These are phyloP conservation scores for Rhyacophila brunnea DNA, from an alignment of 1,140 invertebrate genomes.

Conservation along the genomic window DNA sequence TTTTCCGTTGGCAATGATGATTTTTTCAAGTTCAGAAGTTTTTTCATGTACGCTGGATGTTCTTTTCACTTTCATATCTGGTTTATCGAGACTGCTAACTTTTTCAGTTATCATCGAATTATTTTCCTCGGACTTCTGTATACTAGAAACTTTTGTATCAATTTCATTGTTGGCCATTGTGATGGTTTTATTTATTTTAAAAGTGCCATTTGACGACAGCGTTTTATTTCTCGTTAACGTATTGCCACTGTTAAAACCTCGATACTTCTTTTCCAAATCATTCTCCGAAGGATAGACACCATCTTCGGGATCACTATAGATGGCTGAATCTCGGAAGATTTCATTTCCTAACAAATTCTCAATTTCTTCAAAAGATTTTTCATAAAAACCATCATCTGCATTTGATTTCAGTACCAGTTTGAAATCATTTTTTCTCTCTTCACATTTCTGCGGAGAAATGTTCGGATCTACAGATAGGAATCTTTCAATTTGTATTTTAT, in stretches of 20 bases:
- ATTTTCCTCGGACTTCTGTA: too few species aligned
- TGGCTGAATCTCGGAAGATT: slow-evolving; percentile 77
- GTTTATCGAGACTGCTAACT: background rate
- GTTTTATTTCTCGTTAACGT: slow-evolving; percentile 5
- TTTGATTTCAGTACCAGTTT: slow-evolving; percentile 28
- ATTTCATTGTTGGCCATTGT: background rate
- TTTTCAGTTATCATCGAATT: too few species aligned
- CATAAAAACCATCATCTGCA: slow-evolving; percentile 68
- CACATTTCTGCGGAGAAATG: slow-evolving; percentile 10
- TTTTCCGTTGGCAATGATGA: background rate
- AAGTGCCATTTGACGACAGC: background rate
- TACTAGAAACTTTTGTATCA: background rate
- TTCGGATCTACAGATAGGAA: background rate
- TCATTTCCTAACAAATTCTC: slow-evolving; percentile 64
- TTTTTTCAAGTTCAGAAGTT: background rate
- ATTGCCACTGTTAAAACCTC: background rate
- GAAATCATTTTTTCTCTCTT: slow-evolving; percentile 17
- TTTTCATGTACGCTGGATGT: slow-evolving; percentile 4
- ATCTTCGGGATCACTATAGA: slow-evolving; percentile 71
- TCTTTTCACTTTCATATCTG: background rate
- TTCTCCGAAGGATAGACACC: slow-evolving; percentile 5
- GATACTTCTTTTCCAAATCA: background rate
- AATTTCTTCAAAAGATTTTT: slow-evolving; percentile 73
- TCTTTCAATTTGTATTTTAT: slow-evolving; percentile 7
- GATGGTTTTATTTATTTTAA: background rate